Conservation (phyloP, 1,140 invertebrate species). For the Grapholita molesta region DNA sequence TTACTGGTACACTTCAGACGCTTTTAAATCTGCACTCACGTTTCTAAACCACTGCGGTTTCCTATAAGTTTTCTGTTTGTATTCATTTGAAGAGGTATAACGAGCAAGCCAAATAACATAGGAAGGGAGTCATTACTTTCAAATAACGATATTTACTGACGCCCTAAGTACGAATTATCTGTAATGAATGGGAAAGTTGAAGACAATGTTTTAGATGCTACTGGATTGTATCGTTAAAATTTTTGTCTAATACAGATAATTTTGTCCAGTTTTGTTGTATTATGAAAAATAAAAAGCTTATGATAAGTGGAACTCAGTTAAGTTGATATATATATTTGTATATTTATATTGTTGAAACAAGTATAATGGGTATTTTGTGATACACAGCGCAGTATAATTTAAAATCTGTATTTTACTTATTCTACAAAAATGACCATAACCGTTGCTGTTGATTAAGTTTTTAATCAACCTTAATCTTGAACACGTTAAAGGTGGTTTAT, state of each 20-base stretch:
- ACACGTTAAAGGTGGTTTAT: too few relatives aligned
- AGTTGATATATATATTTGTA: too few relatives aligned
- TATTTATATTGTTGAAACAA: too few relatives aligned
- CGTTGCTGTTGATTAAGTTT: too few relatives aligned
- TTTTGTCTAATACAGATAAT: background rate
- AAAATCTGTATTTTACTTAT: too few relatives aligned
- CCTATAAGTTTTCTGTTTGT: slow-evolving; percentile 11
- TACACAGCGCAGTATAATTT: too few relatives aligned
- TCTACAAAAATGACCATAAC: too few relatives aligned
- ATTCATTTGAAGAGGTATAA: slow-evolving; percentile 4
- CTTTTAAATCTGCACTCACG: background rate
- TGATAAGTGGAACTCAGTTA: too few relatives aligned
- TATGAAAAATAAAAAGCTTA: background rate
- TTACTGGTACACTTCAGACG: background rate
- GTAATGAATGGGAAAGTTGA: slow-evolving; percentile 14
- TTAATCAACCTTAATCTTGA: too few relatives aligned
- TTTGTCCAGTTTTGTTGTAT: background rate
- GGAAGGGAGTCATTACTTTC: slow-evolving; percentile 12
- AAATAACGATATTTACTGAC: slow-evolving; percentile 14
- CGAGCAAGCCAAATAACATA: slow-evolving; percentile 15
- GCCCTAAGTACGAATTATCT: slow-evolving; percentile 4
- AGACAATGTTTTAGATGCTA: background rate
- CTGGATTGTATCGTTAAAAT: slow-evolving; percentile 9
- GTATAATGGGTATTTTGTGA: too few relatives aligned
- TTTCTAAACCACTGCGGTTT: slow-evolving; percentile 1